phyloP scores from a whole-genome alignment of 2,113 vertebrate species.

The Takifugu bimaculatus region DNA sequence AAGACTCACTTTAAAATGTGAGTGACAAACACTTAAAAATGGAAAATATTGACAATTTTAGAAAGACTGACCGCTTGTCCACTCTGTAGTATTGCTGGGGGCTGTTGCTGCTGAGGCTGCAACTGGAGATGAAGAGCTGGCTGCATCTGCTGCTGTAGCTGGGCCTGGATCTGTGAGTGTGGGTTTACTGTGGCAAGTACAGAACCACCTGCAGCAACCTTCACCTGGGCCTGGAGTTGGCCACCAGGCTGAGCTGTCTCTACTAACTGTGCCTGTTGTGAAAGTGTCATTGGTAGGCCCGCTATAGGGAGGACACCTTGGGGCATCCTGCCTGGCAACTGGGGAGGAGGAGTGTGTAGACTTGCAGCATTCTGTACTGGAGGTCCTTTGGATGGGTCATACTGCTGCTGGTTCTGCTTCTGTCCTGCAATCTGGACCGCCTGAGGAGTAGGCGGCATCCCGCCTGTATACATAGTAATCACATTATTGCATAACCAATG shows the following conservation, averaged over 20 bases:
- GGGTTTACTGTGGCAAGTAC: conserved; percentile 71
- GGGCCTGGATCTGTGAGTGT: conserved; percentile 77
- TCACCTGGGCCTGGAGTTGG: conserved; percentile 79
- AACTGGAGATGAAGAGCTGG: conserved; percentile 78
- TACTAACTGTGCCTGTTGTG: conserved; percentile 78
- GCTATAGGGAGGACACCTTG: conserved; percentile 73
- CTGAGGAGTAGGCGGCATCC: conserved; percentile 80
- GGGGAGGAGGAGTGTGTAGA: conserved; percentile 78
- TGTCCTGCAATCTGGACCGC: conserved; percentile 78
- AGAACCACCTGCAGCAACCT: conserved; percentile 71
- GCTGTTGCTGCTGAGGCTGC: conserved; percentile 72
- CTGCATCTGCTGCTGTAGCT: conserved; percentile 81
- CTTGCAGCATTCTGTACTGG: conserved; percentile 85
- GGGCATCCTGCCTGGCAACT: conserved; percentile 80
- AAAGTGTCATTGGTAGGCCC: conserved; percentile 76
- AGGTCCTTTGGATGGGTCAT: conserved; percentile 89
- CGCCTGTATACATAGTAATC: conserved; percentile 73
- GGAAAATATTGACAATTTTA: neutral
- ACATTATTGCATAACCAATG: conserved; percentile 49
- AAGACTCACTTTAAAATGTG: neutral
- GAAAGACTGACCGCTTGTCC: conserved; percentile 71
- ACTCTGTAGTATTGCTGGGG: conserved; percentile 73
- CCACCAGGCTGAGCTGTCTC: conserved; percentile 66
- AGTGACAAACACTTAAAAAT: neutral
- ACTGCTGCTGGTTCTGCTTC: conserved; percentile 82